Evolutionary conservation across 2,797 vertebrate genomes (phyloP), one percentile per base, ranked within the genome.

Genomic region (Cuculus canorus): DNA sequence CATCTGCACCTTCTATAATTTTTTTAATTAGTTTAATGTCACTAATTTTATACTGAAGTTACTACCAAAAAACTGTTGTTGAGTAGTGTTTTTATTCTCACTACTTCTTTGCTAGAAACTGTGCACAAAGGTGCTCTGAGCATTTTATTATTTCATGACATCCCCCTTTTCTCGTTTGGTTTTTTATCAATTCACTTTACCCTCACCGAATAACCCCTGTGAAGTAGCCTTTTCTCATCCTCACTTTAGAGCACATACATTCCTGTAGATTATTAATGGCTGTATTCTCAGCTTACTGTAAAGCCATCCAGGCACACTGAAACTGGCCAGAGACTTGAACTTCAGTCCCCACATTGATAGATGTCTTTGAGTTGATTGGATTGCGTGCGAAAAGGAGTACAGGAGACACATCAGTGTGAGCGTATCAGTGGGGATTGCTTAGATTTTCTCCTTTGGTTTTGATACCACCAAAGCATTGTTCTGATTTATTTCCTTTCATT

Each of bases 371-470:
- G 14, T 61, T 78, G 54, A 52, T 80, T 77, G 68, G 65, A 50
- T 37, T 65, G 66, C 57, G 39, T 9, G 1, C 57, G 53, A 69
- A 60, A 64, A 81, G 70, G 37, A 50, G 14, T 35, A 64, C 15
- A 41, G 52, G 57, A 86, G 63, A 43, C 18, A 10, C 28, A 30
- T 57, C 73, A 53, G 23, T 57, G 35, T 47, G 57, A 84, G 27
- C 22, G 1, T 27, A 48, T 76, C 64, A 53, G 14, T 1, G 1
- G 66, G 33, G 82, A 77, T 47, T 33, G n/a, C 70, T 91, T 71
- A 32, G 56, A 70, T 91, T 84, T 92, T 90, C 66, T 82, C 48
- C 5, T 70, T 88, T 77, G 35, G 17, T 82, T 95, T 92, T 76
- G 63, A 45, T 81, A 61, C 45, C 32, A 37, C 17, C 69, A 50